phyloP scores from a whole-genome alignment of 2,888 invertebrate genomes.

The Biston stratarius region DNA sequence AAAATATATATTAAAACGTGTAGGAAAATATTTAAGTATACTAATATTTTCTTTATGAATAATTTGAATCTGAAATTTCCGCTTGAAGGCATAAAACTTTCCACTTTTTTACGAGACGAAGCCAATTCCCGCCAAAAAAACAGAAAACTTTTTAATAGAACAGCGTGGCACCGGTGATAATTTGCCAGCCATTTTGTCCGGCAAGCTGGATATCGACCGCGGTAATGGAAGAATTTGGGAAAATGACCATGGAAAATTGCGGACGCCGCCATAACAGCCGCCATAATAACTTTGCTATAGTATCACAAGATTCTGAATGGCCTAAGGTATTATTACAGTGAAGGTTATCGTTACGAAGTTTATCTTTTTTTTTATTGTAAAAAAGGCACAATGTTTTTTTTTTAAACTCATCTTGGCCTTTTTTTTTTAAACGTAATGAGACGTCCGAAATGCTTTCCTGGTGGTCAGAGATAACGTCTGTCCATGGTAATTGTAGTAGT shows the following conservation, averaged over 20 bases:
- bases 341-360: neutral
- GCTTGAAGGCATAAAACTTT: neutral
- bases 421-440: no score
- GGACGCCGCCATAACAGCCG: neutral
- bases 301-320: neutral
- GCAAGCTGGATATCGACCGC: slow-evolving; percentile 7
- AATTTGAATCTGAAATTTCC: neutral
- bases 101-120: neutral
- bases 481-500: no score
- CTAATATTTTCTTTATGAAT: neutral
- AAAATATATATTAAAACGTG: no score
- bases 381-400: no score
- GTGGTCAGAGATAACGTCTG: no score
- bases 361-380: neutral
- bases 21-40: no score
- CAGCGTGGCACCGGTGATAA: slow-evolving; percentile 10
- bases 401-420: no score
- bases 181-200: slow-evolving; percentile 24
- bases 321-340: neutral
- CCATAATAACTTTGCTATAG: neutral
- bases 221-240: slow-evolving; percentile 17
- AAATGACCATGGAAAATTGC: slow-evolving; percentile 23
- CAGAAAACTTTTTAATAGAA: slow-evolving; percentile 20
- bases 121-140: slow-evolving; percentile 7
- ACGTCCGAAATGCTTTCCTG: no score